phyloP scores from a whole-genome alignment of 2,888 invertebrate species.

The Uloborus plumipes region DNA sequence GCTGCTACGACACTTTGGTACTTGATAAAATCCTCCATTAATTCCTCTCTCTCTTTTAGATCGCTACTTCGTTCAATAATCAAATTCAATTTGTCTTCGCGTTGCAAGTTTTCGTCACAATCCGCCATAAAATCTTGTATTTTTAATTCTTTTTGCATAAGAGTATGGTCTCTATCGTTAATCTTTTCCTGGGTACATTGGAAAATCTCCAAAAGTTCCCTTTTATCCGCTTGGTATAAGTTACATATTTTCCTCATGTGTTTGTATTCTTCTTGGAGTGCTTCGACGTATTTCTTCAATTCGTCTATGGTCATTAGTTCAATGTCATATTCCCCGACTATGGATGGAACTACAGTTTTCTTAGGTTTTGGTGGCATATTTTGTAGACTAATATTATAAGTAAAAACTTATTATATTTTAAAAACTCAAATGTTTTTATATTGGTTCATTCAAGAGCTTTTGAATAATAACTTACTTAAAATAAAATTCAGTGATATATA shows the following conservation, averaged over 20 bases:
- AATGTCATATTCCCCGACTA: constrained; percentile 31
- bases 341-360: not conserved
- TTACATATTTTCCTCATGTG: constrained; percentile 3
- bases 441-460: too few species aligned
- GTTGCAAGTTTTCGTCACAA: not conserved
- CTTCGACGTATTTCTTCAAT: constrained; percentile 17
- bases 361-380: constrained; percentile 21
- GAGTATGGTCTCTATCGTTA: not conserved
- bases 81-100: constrained; percentile 3
- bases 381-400: too few species aligned
- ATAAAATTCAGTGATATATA: too few species aligned
- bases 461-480: too few species aligned
- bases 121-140: constrained; percentile 12
- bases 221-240: constrained; percentile 10
- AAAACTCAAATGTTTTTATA: too few species aligned
- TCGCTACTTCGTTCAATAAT: not conserved
- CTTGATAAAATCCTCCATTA: constrained; percentile 1
- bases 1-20: not conserved
- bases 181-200: constrained; percentile 2
- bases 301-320: constrained; percentile 33
- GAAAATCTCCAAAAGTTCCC: not conserved
- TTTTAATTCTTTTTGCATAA: constrained; percentile 18
- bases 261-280: constrained; percentile 25
- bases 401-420: too few species aligned
- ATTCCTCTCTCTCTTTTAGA: not conserved